phyloP scores from a whole-genome alignment of 2,888 invertebrate species.

The Aphodius granarius region DNA sequence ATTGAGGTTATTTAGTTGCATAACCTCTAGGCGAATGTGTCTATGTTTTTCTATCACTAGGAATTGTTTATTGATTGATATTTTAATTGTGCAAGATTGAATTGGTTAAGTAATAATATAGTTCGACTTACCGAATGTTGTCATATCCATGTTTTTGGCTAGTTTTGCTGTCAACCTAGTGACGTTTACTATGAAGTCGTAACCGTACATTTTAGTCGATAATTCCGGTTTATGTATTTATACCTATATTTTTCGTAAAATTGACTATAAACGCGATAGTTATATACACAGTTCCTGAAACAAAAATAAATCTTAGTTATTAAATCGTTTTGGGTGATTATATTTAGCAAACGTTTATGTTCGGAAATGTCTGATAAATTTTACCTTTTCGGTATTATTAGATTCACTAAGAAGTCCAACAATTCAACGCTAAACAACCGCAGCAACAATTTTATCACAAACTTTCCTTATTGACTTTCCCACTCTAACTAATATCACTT shows the following conservation, averaged over 20 bases:
- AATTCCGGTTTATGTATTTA: background rate
- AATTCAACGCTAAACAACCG: background rate
- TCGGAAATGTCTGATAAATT: background rate
- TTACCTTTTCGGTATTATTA: background rate
- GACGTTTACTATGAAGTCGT: constrained; percentile 45
- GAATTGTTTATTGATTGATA: background rate
- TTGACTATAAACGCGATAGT: background rate
- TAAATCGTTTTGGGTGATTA: background rate
- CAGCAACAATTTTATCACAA: background rate
- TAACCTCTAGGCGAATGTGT: background rate
- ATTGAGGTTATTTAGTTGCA: background rate
- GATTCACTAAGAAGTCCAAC: background rate
- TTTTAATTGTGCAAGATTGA: background rate
- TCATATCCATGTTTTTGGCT: constrained; percentile 46
- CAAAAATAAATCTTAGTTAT: background rate
- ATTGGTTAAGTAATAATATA: background rate
- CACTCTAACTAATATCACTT: background rate
- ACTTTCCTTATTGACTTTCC: background rate
- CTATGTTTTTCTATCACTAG: background rate
- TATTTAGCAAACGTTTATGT: constrained; percentile 8
- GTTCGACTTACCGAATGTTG: constrained; percentile 41
- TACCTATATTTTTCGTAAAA: background rate
- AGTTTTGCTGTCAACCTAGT: constrained; percentile 44
- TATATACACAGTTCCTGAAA: background rate
- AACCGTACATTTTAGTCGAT: constrained; percentile 41